Evolutionary conservation across 1,140 invertebrate species (phyloP).

Genomic region (Muscidifurax raptorellus): DNA sequence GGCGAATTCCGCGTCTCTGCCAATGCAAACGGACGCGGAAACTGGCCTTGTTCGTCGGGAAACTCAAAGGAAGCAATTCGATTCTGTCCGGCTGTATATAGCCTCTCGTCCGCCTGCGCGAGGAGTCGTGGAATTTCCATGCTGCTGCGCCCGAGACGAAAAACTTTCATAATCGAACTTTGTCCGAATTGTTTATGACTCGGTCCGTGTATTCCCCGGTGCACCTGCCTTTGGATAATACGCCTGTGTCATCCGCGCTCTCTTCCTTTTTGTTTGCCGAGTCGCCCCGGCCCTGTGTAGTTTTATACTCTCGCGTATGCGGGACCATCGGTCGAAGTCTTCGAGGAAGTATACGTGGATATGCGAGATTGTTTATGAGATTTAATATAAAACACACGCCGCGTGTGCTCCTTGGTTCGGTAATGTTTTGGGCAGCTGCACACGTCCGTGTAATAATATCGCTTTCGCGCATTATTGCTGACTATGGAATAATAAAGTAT

Average conservation of each 20-base stretch:
- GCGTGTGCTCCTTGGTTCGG: too few species aligned
- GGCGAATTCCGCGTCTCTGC: constrained; percentile 30
- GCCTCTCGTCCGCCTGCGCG: not conserved
- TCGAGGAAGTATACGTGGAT: not conserved
- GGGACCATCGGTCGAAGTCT: not conserved
- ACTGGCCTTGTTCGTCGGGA: constrained; percentile 28
- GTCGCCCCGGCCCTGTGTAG: not conserved
- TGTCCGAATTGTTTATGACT: constrained; percentile 72
- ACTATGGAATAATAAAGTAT: too few species aligned
- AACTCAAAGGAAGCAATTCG: constrained; percentile 43
- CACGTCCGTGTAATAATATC: not conserved
- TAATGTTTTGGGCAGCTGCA: not conserved
- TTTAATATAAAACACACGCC: constrained; percentile 6
- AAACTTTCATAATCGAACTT: constrained; percentile 75
- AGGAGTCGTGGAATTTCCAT: constrained; percentile 43
- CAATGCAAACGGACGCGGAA: constrained; percentile 28
- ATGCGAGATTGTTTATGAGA: constrained; percentile 12
- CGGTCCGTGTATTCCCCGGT: constrained; percentile 15
- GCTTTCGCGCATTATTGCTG: too few species aligned
- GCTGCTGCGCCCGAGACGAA: constrained; percentile 47
- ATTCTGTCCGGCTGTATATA: not conserved
- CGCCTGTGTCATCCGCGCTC: not conserved
- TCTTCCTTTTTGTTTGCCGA: not conserved
- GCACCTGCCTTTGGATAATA: constrained; percentile 15
- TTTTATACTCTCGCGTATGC: constrained; percentile 15